phyloP scores from a whole-genome alignment of 1,140 invertebrate species.

The Pristionchus pacificus region DNA sequence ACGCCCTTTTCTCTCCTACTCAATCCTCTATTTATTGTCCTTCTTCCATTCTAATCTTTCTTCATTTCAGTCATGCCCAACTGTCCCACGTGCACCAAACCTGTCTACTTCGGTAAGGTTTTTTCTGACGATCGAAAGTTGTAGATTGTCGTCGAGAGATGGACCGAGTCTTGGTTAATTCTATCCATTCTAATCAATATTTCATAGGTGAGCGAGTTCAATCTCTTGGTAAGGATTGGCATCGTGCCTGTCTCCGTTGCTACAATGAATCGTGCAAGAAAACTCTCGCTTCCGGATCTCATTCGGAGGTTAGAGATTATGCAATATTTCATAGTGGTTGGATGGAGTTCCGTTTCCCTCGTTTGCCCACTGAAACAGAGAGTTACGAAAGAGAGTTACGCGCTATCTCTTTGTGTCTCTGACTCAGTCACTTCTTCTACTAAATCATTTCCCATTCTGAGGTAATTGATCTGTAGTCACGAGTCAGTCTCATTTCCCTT shows the following conservation, averaged over 20 bases:
- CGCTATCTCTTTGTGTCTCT: slow-evolving; percentile 4
- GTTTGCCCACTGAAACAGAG: too few relatives aligned
- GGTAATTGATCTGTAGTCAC: too few relatives aligned
- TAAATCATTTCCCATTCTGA: too few relatives aligned
- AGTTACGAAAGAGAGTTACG: not conserved
- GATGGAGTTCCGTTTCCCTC: too few relatives aligned
- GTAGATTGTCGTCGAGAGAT: too few relatives aligned
- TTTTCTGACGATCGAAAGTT: not conserved
- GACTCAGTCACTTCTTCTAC: not conserved
- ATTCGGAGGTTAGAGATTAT: slow-evolving; percentile 78
- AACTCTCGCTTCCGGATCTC: slow-evolving; percentile 77
- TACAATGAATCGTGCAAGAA: slow-evolving; percentile 76
- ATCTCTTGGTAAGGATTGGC: slow-evolving; percentile 86
- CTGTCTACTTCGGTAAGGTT: slow-evolving; percentile 71
- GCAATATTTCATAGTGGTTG: too few relatives aligned
- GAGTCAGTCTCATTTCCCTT: too few relatives aligned
- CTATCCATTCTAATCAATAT: not conserved
- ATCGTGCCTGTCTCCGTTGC: slow-evolving; percentile 81
- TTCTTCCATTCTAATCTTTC: too few relatives aligned
- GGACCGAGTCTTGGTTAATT: too few relatives aligned
- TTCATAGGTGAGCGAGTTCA: slow-evolving; percentile 81
- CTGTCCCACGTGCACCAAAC: slow-evolving; percentile 79
- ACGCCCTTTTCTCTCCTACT: too few relatives aligned
- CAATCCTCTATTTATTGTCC: too few relatives aligned
- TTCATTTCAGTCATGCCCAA: too few relatives aligned